phyloP scores from a whole-genome alignment of 92 coral and sea anemone genomes.

The Epizoanthus fatuus region DNA sequence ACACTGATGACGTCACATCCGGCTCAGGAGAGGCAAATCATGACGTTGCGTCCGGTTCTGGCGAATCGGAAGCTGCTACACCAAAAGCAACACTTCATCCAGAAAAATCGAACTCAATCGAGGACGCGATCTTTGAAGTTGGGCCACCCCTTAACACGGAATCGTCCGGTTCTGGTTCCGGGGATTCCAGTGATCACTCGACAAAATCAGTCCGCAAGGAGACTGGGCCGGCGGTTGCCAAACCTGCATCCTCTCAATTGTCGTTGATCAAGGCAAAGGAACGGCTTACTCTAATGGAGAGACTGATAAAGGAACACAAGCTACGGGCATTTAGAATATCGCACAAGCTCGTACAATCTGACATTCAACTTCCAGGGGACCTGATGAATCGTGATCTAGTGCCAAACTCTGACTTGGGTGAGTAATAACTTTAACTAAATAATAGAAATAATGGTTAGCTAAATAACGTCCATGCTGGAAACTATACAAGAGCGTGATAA shows the following conservation, averaged over 20 bases:
- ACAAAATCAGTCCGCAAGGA: conserved; percentile 4
- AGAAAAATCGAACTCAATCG: conserved; percentile 48
- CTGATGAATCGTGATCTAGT: conserved; percentile 60
- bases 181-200: neutral
- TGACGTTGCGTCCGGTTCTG: conserved; percentile 28
- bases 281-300: conserved; percentile 68
- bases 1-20: neutral
- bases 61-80: conserved; percentile 27
- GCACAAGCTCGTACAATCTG: conserved; percentile 25
- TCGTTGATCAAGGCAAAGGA: conserved; percentile 45
- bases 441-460: neutral
- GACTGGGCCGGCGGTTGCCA: conserved; percentile 35
- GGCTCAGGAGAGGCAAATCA: conserved; percentile 10
- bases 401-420: conserved; percentile 80
- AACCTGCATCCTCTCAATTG: conserved; percentile 15
- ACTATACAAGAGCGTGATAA: neutral
- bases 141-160: conserved; percentile 55
- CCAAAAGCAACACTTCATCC: conserved; percentile 26
- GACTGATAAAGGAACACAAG: conserved; percentile 61
- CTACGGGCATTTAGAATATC: conserved; percentile 55
- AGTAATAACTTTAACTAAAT: neutral
- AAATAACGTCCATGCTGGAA: too few relatives aligned
- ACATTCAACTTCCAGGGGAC: conserved; percentile 31
- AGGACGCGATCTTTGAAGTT: conserved; percentile 82
- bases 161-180: conserved; percentile 48